Evolutionary conservation across 2,797 vertebrate species (phyloP).

Genomic region (Mus spretus): DNA sequence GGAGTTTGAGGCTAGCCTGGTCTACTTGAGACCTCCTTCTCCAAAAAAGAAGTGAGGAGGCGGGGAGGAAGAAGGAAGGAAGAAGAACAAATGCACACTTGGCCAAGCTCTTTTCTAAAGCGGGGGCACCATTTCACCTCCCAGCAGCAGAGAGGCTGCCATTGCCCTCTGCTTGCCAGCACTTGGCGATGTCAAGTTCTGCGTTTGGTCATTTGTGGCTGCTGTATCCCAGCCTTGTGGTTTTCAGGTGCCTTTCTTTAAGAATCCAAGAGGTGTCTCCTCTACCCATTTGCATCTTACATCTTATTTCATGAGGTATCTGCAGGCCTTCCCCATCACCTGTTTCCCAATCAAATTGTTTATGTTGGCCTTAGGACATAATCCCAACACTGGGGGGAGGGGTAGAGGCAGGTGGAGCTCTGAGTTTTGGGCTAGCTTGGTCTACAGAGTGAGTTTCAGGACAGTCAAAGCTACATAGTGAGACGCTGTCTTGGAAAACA

Average conservation of each 20-base stretch:
- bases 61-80: not conserved
- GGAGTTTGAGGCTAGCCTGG: not conserved
- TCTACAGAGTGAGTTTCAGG: not conserved
- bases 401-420: not conserved
- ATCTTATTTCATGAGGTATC: not conserved
- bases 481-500: not conserved
- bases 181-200: not conserved
- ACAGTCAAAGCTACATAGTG: not conserved
- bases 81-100: not conserved
- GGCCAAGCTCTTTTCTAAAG: not conserved
- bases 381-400: not conserved
- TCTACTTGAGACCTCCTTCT: not conserved
- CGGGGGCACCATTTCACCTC: rapidly evolving
- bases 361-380: not conserved
- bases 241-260: not conserved
- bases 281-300: not conserved
- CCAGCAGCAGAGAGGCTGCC: rapidly evolving
- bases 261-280: not conserved
- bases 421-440: not conserved
- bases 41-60: not conserved
- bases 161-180: not conserved
- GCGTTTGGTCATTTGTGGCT: rapidly evolving
- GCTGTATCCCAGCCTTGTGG: rapidly evolving
- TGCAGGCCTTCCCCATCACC: not conserved
- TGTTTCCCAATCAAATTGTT: not conserved